These are phyloP conservation scores for Phataginus tricuspis DNA, from an alignment of 2,797 vertebrate species.

Conservation along the genomic window DNA sequence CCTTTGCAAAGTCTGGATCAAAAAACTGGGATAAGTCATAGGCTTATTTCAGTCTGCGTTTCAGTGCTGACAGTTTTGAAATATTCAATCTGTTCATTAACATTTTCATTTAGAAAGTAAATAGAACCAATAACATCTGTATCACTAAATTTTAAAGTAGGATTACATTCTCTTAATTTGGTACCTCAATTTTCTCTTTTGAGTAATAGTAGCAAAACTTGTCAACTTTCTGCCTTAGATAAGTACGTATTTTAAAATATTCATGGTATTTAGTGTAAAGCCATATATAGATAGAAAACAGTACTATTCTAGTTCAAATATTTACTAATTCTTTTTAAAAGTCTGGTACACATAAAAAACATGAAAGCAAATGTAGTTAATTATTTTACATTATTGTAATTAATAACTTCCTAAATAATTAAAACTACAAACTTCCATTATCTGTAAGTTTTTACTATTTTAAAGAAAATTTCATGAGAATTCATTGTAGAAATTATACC, in stretches of 20 bases:
- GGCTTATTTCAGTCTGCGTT: not conserved
- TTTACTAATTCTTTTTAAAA: not conserved
- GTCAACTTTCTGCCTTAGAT: not conserved
- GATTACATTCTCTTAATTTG: not conserved
- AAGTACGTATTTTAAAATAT: not conserved
- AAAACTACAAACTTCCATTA: not conserved
- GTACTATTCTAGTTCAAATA: not conserved
- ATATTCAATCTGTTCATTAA: conserved; percentile 35
- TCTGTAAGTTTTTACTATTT: not conserved
- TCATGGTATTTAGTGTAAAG: not conserved
- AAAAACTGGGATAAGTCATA: not conserved
- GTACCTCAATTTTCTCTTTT: not conserved
- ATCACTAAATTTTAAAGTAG: not conserved
- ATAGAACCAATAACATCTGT: not conserved
- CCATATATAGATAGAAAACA: not conserved
- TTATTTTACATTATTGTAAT: conserved; percentile 19
- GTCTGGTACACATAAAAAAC: not conserved
- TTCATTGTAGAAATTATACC: not conserved
- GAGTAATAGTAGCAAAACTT: not conserved
- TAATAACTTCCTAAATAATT: conserved; percentile 10
- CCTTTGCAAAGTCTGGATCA: not conserved
- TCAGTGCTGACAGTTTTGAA: not conserved
- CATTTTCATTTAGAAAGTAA: conserved; percentile 34
- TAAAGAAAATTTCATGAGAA: conserved; percentile 7
- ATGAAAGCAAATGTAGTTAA: not conserved